Conservation (phyloP, 64 coral and sea anemone genomes). For the Montipora capricornis region DNA sequence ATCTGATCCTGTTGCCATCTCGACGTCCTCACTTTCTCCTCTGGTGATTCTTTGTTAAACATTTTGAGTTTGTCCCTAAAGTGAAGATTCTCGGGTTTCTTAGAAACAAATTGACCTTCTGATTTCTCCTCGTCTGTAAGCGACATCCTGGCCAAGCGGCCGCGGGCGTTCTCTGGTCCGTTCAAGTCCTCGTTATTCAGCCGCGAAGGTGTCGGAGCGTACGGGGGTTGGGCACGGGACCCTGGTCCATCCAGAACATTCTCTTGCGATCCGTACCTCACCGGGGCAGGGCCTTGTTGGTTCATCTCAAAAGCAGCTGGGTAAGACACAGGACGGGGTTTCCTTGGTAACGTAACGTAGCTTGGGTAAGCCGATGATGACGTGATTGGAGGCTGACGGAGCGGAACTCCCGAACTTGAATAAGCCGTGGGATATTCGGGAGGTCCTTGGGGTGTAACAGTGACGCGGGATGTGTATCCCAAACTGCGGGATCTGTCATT, state of each 20-base stretch:
- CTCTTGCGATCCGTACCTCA: conserved; percentile 54
- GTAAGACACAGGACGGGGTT: conserved; percentile 60
- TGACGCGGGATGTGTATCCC: conserved; percentile 38
- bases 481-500: conserved; percentile 46
- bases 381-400: conserved; percentile 42
- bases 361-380: conserved; percentile 26
- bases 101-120: conserved; percentile 72
- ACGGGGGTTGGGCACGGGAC: conserved; percentile 44
- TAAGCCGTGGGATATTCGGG: background rate
- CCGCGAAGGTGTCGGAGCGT: conserved; percentile 42
- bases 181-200: conserved; percentile 53
- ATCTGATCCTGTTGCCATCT: conserved; percentile 80
- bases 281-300: conserved; percentile 5
- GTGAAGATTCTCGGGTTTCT: conserved; percentile 82
- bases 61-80: conserved; percentile 94
- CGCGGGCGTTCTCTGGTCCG: conserved; percentile 46
- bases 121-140: conserved; percentile 80
- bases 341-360: conserved; percentile 64
- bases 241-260: conserved; percentile 34
- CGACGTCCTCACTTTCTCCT: conserved; percentile 63
- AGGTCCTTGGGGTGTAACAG: background rate
- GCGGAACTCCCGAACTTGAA: conserved; percentile 32
- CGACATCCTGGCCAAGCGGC: conserved; percentile 74
- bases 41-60: conserved; percentile 85
- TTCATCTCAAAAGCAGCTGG: conserved; percentile 61